These are phyloP conservation scores for Actinostola sp. DNA, from an alignment of 92 coral and sea anemone species.

Conservation along the genomic window DNA sequence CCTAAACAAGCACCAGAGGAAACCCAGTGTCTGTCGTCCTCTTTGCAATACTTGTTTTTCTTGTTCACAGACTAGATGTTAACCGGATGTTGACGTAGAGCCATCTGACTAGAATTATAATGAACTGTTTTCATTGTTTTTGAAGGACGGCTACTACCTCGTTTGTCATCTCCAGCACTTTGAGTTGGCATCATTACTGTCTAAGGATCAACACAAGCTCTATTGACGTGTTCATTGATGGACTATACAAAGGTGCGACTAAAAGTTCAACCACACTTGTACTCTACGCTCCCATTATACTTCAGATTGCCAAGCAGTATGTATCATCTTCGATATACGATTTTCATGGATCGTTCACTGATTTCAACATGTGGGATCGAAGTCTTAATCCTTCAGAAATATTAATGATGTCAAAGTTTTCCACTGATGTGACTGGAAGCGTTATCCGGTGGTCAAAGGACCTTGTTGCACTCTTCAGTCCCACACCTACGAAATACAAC, in stretches of 20 bases:
- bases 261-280: background rate
- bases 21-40: too few species aligned
- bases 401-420: background rate
- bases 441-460: constrained; percentile 9
- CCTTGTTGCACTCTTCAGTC: too few species aligned
- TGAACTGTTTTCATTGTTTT: too few species aligned
- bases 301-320: background rate
- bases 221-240: background rate
- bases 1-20: too few species aligned
- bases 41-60: too few species aligned
- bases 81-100: background rate
- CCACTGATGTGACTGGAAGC: constrained; percentile 10
- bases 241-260: background rate
- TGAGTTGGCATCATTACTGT: background rate
- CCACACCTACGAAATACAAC: too few species aligned
- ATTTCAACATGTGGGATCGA: constrained; percentile 32
- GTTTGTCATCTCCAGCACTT: too few species aligned
- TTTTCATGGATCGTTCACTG: constrained; percentile 1
- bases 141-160: too few species aligned
- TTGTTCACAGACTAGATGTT: background rate
- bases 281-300: background rate
- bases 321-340: background rate
- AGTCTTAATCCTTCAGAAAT: constrained; percentile 2
- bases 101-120: too few species aligned
- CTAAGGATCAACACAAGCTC: background rate